phyloP scores from a whole-genome alignment of 2,113 vertebrate genomes.

The Crotophaga sulcirostris region DNA sequence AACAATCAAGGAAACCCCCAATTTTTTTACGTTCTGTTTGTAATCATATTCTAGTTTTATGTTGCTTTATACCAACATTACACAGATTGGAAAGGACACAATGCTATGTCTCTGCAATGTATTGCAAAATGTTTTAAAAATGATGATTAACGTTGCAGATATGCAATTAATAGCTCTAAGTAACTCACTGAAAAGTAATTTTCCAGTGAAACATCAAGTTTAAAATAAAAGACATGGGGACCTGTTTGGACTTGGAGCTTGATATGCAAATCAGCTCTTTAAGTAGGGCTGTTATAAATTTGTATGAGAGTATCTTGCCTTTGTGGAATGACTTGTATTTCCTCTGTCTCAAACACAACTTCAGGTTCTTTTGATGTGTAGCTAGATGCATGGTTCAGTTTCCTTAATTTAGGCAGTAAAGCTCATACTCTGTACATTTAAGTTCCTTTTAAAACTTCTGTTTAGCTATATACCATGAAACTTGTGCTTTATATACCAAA shows the following conservation, averaged over 20 bases:
- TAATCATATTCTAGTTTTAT: neutral
- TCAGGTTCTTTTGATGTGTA: neutral
- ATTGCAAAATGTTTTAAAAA: neutral
- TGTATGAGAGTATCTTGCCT: neutral
- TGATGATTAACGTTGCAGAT: neutral
- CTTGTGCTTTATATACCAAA: neutral
- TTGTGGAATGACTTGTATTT: neutral
- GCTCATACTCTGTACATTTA: neutral
- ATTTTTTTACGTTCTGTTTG: neutral
- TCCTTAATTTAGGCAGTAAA: neutral
- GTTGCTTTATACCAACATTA: neutral
- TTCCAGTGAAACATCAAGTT: neutral
- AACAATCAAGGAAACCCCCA: neutral
- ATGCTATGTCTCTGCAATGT: neutral
- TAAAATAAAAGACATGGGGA: neutral
- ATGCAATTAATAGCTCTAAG: neutral
- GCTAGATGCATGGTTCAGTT: neutral
- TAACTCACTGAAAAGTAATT: neutral
- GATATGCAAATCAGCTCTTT: neutral
- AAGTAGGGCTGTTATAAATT: neutral
- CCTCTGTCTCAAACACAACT: neutral
- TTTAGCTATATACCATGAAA: neutral
- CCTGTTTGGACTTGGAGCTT: neutral
- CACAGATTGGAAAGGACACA: neutral
- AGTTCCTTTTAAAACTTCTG: neutral